phyloP scores from a whole-genome alignment of 2,888 invertebrate genomes.

The Ophion costatus region DNA sequence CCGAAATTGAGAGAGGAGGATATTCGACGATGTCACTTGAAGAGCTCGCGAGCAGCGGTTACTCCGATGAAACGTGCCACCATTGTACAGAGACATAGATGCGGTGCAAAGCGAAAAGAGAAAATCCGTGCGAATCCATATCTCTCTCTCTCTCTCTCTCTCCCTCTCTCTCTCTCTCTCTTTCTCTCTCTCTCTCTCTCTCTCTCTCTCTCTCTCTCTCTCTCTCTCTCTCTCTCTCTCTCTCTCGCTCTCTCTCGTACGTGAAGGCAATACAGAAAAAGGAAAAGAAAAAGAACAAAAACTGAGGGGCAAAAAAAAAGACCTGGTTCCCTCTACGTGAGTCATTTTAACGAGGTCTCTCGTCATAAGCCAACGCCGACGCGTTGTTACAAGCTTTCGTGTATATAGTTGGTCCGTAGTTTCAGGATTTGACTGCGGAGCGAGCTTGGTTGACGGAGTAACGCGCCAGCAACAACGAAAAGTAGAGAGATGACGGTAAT shows the following conservation, averaged over 20 bases:
- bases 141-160: background rate
- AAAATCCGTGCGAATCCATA: constrained; percentile 39
- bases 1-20: background rate
- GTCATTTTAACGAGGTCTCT: constrained; percentile 66
- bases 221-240: background rate
- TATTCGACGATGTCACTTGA: constrained; percentile 24
- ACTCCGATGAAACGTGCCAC: constrained; percentile 26
- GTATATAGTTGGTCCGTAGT: constrained; percentile 39
- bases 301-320: background rate
- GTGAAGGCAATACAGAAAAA: background rate
- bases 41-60: constrained; percentile 17
- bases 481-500: constrained; percentile 61
- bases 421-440: constrained; percentile 57
- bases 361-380: constrained; percentile 61
- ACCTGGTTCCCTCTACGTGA: constrained; percentile 39
- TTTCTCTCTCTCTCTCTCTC: background rate
- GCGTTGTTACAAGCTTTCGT: constrained; percentile 54
- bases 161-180: background rate
- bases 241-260: background rate
- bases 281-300: constrained; percentile 20
- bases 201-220: background rate
- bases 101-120: constrained; percentile 47
- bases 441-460: constrained; percentile 66
- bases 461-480: constrained; percentile 64
- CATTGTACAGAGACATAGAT: constrained; percentile 24